Conservation (phyloP, 1,140 invertebrate species). For the Brachionus paranguensis region DNA sequence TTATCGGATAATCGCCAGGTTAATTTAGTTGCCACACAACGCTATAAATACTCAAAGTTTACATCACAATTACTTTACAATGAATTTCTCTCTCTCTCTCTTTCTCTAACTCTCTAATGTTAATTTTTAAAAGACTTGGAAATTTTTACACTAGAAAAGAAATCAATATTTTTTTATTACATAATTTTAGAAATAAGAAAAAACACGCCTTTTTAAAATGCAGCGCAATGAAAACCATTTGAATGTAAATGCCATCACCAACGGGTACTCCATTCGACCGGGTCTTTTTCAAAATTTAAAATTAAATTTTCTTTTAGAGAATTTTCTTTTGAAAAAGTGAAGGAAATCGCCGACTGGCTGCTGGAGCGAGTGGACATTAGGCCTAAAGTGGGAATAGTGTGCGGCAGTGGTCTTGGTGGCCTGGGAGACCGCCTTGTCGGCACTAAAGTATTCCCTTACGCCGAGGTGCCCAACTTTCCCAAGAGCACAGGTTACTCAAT, state of each 20-base stretch:
- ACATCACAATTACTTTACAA: neutral
- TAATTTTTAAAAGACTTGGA: neutral
- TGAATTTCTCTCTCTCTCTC: neutral
- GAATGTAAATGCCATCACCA: conserved; percentile 6
- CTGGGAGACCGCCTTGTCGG: conserved; percentile 72
- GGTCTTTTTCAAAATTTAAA: no score
- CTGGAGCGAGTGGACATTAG: conserved; percentile 14
- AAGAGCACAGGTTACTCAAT: conserved; percentile 59
- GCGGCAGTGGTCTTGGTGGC: conserved; percentile 83
- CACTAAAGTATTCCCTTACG: conserved; percentile 70
- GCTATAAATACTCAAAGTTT: neutral
- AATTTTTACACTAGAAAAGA: neutral
- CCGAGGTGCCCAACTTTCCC: conserved; percentile 83
- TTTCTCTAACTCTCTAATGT: neutral
- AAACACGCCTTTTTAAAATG: conserved; percentile 9
- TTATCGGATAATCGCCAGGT: neutral
- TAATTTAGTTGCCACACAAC: neutral
- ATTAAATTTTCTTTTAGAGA: neutral
- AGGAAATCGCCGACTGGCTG: conserved; percentile 19
- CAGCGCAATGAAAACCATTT: neutral
- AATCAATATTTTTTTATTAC: neutral
- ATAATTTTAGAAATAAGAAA: neutral
- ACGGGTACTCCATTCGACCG: neutral
- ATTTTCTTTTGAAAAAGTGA: conserved; percentile 39
- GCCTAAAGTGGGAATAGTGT: conserved; percentile 84